Percentiles rank a stretch among this genome's conserved stretches.
These are phyloP conservation scores for Spodoptera littoralis DNA, from an alignment of 2,888 invertebrate species.

Conservation along the genomic window DNA sequence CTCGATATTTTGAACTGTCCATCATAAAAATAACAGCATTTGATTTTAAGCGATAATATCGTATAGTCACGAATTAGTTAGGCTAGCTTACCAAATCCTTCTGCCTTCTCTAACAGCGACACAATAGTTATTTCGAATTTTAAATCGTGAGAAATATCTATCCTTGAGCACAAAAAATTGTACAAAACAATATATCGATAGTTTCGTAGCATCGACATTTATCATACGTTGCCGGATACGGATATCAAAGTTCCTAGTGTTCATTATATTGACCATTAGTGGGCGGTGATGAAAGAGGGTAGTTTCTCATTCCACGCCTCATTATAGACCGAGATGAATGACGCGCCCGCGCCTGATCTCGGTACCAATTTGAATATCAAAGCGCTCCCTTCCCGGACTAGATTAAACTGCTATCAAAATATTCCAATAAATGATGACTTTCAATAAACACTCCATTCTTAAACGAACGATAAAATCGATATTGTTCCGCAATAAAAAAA, in stretches of 20 bases:
- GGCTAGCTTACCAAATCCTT: slow-evolving; percentile 24
- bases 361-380: slow-evolving; percentile 76
- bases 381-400: slow-evolving; percentile 59
- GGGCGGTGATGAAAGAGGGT: slow-evolving; percentile 78
- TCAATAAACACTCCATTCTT: slow-evolving; percentile 56
- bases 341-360: slow-evolving; percentile 62
- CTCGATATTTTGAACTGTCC: no score
- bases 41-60: slow-evolving; percentile 22
- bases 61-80: slow-evolving; percentile 38
- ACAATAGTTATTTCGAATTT: slow-evolving; percentile 28
- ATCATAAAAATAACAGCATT: background rate
- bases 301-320: slow-evolving; percentile 78
- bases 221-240: slow-evolving; percentile 61
- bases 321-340: slow-evolving; percentile 70
- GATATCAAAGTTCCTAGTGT: slow-evolving; percentile 60
- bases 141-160: slow-evolving; percentile 44
- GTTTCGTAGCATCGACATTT: slow-evolving; percentile 47
- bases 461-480: slow-evolving; percentile 52
- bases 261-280: slow-evolving; percentile 69
- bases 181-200: slow-evolving; percentile 39
- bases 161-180: slow-evolving; percentile 45
- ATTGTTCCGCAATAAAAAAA: slow-evolving; percentile 43
- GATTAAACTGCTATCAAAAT: slow-evolving; percentile 61
- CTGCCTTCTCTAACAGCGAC: slow-evolving; percentile 9
- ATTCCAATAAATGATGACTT: slow-evolving; percentile 56